phyloP scores from a whole-genome alignment of 2,113 vertebrate genomes.

The Gallinago jamesoni region DNA sequence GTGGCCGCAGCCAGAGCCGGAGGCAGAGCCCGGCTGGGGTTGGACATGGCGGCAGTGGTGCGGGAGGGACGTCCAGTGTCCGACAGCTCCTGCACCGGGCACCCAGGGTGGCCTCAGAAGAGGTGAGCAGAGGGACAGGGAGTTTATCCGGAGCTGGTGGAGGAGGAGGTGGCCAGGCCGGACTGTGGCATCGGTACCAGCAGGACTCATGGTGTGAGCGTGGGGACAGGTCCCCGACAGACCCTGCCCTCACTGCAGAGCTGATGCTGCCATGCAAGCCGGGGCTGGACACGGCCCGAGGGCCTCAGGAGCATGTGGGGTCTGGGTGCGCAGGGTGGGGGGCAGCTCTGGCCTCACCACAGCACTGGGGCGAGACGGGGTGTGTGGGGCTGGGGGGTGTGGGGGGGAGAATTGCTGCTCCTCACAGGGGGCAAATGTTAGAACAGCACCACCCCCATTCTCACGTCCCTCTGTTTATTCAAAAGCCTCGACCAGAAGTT shows the following conservation, averaged over 20 bases:
- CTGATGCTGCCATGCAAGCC: fast-evolving
- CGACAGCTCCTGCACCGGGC: background rate
- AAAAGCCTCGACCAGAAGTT: background rate
- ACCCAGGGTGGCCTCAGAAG: fast-evolving
- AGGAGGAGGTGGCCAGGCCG: background rate
- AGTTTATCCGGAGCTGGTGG: background rate
- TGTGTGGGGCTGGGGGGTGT: background rate
- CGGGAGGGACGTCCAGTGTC: fast-evolving
- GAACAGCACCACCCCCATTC: too few relatives aligned
- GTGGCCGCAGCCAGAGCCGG: background rate
- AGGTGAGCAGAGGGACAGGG: background rate
- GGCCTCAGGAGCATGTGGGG: fast-evolving
- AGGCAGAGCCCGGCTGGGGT: background rate
- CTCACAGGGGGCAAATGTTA: background rate
- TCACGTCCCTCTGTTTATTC: background rate
- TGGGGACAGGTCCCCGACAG: fast-evolving
- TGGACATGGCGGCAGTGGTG: fast-evolving
- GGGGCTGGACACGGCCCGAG: background rate
- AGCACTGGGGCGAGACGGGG: too few relatives aligned
- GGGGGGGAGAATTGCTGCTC: background rate
- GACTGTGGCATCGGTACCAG: background rate
- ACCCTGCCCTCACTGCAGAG: fast-evolving
- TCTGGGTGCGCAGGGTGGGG: fast-evolving
- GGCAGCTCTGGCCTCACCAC: background rate
- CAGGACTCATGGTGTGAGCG: fast-evolving